phyloP scores from a whole-genome alignment of 2,888 invertebrate genomes.

The Pachliopta kotzebuea region DNA sequence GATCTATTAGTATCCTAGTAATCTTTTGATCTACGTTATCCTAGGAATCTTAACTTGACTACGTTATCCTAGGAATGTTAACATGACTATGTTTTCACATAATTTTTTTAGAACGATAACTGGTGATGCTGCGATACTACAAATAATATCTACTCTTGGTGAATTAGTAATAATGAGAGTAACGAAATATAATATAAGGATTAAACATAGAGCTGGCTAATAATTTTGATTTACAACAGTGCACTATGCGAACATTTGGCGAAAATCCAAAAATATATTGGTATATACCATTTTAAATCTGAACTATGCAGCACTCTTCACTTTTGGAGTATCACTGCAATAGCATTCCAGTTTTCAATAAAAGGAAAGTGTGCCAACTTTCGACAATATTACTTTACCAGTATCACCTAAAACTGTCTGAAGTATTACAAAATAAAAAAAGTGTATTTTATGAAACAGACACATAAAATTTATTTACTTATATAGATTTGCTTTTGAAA shows the following conservation, averaged over 20 bases:
- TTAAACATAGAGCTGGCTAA: background rate
- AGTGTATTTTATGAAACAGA: background rate
- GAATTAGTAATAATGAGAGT: background rate
- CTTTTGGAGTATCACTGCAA: constrained; percentile 26
- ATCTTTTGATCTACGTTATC: too few species aligned
- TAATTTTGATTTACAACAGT: constrained; percentile 2
- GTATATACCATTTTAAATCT: constrained; percentile 27
- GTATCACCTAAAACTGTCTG: constrained; percentile 10
- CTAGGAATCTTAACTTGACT: too few species aligned
- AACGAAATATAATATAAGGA: background rate
- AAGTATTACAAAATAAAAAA: background rate
- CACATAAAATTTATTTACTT: too few species aligned
- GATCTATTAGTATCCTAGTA: too few species aligned
- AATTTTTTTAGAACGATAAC: too few species aligned
- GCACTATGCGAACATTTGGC: constrained; percentile 17
- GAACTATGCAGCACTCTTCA: constrained; percentile 26
- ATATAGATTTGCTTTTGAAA: too few species aligned
- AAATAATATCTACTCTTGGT: background rate
- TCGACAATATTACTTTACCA: constrained; percentile 16
- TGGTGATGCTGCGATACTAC: too few species aligned
- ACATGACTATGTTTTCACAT: too few species aligned
- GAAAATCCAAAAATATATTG: constrained; percentile 18
- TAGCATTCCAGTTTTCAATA: constrained; percentile 29
- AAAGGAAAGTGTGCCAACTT: constrained; percentile 29
- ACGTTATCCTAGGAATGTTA: too few species aligned